These are phyloP conservation scores for Drosophila aldrichi DNA, from an alignment of 2,888 invertebrate species.

Conservation along the genomic window DNA sequence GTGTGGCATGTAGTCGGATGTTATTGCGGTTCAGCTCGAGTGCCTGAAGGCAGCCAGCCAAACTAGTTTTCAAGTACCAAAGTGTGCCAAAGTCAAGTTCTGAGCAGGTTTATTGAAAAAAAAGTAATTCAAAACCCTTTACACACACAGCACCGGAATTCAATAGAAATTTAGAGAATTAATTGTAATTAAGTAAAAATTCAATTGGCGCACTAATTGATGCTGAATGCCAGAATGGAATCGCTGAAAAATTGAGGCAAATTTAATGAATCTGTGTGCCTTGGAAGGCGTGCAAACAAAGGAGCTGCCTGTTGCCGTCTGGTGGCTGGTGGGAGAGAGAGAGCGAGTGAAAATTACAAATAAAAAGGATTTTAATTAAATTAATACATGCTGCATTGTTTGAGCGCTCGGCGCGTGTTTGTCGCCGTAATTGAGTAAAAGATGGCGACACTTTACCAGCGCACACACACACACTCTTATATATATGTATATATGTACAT, in stretches of 20 bases:
- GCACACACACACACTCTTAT: constrained; percentile 11
- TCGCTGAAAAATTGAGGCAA: constrained; percentile 9
- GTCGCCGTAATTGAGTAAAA: constrained; percentile 76
- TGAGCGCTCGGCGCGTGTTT: constrained; percentile 53
- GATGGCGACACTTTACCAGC: constrained; percentile 65
- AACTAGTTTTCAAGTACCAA: constrained; percentile 7
- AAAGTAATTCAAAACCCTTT: neutral
- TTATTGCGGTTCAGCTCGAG: constrained; percentile 17
- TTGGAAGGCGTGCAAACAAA: constrained; percentile 11
- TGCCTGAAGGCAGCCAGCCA: constrained; percentile 30
- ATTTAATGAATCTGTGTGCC: constrained; percentile 23
- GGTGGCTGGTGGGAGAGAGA: constrained; percentile 41
- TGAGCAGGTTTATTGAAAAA: constrained; percentile 28
- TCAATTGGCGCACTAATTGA: constrained; percentile 1
- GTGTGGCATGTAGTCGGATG: constrained; percentile 15
- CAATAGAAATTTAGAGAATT: neutral
- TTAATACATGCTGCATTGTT: constrained; percentile 75
- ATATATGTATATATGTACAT: constrained; percentile 6
- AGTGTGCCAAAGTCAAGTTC: constrained; percentile 9
- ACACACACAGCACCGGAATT: neutral
- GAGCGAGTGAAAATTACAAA: constrained; percentile 46
- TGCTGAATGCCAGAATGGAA: neutral
- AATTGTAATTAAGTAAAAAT: neutral
- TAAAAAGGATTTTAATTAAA: constrained; percentile 80
- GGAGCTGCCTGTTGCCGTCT: constrained; percentile 16